Conservation (phyloP, 2,888 invertebrate species). For the Ypsolopha scabrella region DNA sequence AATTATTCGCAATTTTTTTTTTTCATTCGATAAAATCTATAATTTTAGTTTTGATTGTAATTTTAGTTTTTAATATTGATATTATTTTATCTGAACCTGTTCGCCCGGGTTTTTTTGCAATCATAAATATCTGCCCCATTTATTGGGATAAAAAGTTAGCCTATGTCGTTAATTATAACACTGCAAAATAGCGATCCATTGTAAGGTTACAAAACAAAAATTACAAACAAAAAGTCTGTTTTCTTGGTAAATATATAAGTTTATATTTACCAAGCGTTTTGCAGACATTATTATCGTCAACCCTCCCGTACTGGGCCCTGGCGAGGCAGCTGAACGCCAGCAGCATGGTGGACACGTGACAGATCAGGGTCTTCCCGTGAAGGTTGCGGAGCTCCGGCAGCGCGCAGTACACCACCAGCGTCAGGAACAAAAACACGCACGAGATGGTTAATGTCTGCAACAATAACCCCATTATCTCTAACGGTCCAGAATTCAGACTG, state of each 20-base stretch:
- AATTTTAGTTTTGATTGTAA: no score
- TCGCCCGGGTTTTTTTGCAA: no score
- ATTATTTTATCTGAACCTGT: no score
- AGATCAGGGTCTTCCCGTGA: constrained; percentile 80
- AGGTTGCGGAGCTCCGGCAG: constrained; percentile 77
- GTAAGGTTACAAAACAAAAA: not conserved
- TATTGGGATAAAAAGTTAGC: no score
- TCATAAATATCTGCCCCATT: no score
- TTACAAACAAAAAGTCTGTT: not conserved
- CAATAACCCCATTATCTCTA: not conserved
- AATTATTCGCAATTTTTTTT: no score
- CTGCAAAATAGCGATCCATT: no score
- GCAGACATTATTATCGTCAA: constrained; percentile 48
- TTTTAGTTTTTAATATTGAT: no score
- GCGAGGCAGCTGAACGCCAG: constrained; percentile 74
- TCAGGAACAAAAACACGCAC: constrained; percentile 74
- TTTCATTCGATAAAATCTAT: no score
- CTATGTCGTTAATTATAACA: no score
- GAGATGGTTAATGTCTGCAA: constrained; percentile 68
- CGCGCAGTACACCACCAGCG: constrained; percentile 74
- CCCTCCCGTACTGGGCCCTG: constrained; percentile 57
- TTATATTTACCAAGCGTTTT: constrained; percentile 58
- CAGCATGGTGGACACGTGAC: constrained; percentile 75
- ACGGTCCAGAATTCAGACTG: no score
- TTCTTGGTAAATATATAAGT: no score